These are phyloP conservation scores for Acanthoscelides obtectus DNA, from an alignment of 2,888 invertebrate genomes.

Conservation along the genomic window DNA sequence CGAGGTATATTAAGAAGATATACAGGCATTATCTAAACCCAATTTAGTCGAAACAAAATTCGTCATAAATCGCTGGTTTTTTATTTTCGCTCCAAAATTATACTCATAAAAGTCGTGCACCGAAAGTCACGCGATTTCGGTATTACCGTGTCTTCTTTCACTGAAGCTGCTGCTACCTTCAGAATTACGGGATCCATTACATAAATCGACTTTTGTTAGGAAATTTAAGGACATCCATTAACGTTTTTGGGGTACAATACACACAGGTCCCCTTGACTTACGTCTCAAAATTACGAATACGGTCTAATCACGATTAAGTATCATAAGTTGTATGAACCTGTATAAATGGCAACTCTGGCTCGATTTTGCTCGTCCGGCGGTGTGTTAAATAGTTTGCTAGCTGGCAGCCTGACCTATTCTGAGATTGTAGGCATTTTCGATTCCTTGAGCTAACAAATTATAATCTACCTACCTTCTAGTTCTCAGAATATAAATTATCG, in stretches of 20 bases:
- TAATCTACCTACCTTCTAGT: too few species aligned
- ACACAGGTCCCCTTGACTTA: background rate
- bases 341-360: too few species aligned
- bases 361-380: too few species aligned
- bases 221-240: background rate
- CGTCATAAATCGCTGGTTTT: conserved; percentile 17
- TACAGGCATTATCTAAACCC: conserved; percentile 18
- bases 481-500: too few species aligned
- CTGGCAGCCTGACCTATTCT: too few species aligned
- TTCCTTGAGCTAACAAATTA: too few species aligned
- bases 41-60: conserved; percentile 22
- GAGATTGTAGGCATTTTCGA: too few species aligned
- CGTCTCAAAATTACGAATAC: too few species aligned
- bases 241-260: background rate
- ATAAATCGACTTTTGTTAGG: conserved; percentile 25
- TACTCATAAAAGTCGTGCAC: conserved; percentile 34
- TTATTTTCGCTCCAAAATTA: conserved; percentile 25
- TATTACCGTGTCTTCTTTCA: conserved; percentile 37
- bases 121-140: conserved; percentile 35
- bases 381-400: too few species aligned
- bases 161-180: conserved; percentile 24
- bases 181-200: conserved; percentile 33
- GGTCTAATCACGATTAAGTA: too few species aligned
- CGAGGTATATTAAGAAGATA: conserved; percentile 9
- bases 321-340: too few species aligned